Evolutionary conservation across 1,140 invertebrate genomes (phyloP).

Genomic region (Holcopasites calliopsidis): DNA sequence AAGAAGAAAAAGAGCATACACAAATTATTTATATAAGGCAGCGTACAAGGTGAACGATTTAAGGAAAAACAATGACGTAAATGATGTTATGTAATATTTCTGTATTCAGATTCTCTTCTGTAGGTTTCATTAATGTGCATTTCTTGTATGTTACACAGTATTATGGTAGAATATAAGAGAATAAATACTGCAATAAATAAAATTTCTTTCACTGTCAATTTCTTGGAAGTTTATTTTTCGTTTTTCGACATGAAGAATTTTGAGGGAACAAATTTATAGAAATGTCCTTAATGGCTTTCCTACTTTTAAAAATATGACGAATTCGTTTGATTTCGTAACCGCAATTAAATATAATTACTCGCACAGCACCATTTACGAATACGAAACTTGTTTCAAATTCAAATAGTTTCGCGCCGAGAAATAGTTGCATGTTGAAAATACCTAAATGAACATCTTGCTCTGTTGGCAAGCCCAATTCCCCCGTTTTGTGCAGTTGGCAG

Average conservation of each 20-base stretch:
- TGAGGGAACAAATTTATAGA: too few relatives aligned
- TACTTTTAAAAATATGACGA: too few relatives aligned
- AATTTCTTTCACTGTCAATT: neutral
- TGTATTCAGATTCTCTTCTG: constrained; percentile 85
- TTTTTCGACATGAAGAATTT: neutral
- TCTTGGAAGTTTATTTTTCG: neutral
- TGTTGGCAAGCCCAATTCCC: neutral
- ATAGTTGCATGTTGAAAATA: too few relatives aligned
- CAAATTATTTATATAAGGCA: constrained; percentile 55
- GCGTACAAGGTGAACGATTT: constrained; percentile 29
- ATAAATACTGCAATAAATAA: constrained; percentile 71
- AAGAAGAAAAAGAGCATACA: constrained; percentile 55
- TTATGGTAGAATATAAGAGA: constrained; percentile 85
- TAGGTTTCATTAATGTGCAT: constrained; percentile 92
- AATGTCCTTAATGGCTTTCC: too few relatives aligned
- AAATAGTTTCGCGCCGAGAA: too few relatives aligned
- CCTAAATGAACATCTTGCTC: neutral
- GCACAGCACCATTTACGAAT: too few relatives aligned
- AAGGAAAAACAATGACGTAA: constrained; percentile 29
- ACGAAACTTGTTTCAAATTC: too few relatives aligned
- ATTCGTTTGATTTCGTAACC: too few relatives aligned
- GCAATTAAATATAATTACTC: too few relatives aligned
- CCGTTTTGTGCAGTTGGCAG: neutral
- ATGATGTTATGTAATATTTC: constrained; percentile 53
- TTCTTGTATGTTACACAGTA: constrained; percentile 94